Percentiles rank a stretch among this genome's conserved stretches.
Conservation (phyloP, 2,797 vertebrate genomes). For the Hybognathus amarus region DNA sequence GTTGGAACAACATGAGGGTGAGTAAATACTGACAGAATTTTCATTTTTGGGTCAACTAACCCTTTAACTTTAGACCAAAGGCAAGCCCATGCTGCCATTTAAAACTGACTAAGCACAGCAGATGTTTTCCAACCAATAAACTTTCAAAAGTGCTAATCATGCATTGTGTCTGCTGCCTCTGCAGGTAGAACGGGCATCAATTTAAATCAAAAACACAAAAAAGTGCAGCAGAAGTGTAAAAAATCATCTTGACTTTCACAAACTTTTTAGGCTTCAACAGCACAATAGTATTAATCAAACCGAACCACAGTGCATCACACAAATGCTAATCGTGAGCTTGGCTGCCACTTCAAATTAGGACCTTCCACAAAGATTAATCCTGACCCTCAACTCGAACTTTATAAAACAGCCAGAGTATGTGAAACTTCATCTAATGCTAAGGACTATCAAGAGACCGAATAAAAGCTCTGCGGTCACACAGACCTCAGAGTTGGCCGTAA, state of each 20-base stretch:
- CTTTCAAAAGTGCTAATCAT: constrained; percentile 30
- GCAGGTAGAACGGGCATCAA: not conserved
- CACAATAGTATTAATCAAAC: constrained; percentile 9
- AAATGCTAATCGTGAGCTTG: constrained; percentile 40
- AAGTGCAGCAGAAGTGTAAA: not conserved
- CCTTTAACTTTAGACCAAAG: constrained; percentile 1
- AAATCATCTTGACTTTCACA: not conserved
- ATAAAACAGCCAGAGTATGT: constrained; percentile 24
- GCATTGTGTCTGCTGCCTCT: not conserved
- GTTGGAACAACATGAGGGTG: too few species aligned
- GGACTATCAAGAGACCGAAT: constrained; percentile 9
- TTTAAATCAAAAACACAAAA: constrained; percentile 3
- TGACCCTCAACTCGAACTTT: constrained; percentile 27
- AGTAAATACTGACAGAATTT: too few species aligned
- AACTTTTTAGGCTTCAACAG: not conserved
- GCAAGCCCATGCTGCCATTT: constrained; percentile 3
- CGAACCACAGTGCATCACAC: constrained; percentile 2
- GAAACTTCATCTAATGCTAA: constrained; percentile 25
- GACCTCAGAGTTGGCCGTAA: constrained; percentile 15
- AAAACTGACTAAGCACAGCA: constrained; percentile 1
- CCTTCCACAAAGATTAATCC: constrained; percentile 4
- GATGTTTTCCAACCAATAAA: constrained; percentile 15
- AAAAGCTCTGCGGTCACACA: constrained; percentile 18
- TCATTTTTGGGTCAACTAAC: too few species aligned
- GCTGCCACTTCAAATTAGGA: constrained; percentile 35